Evolutionary conservation across 2,888 invertebrate species (phyloP), one percentile per base, ranked within the genome.

Genomic region (Agriopis marginaria): DNA sequence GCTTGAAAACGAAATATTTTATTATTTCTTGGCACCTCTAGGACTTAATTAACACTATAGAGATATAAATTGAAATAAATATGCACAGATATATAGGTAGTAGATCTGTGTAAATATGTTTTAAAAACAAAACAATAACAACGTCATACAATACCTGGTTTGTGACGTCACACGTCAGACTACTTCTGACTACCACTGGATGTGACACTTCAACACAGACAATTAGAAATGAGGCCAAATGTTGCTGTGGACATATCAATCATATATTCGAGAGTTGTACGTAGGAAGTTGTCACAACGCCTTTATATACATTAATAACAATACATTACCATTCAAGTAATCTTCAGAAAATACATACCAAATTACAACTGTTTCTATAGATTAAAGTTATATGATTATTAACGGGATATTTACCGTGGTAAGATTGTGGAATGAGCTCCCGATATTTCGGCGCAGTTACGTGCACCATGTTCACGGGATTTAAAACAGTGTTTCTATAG

Each of bases 221-320:
- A 10, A 23, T 44, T 44, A 23, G 23, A 17, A 58, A 58, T 32
- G 17, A 59, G 45, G 9, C 4, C 44, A 44, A 59, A 12, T 47
- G 45, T 12, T 59, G 7, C 8, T 8, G 45, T 23, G 4, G 8
- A 0, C n/a, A 23, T 7, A 45, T 45, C 47, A 4, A 47, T 47
- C 58, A 58, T 58, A 45, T 40, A 42, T 0, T 11, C 5, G 10
- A 42, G 23, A 59, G 17, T 17, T 55, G 39, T 8, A 17, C 42
- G 55, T 42, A 59, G 58, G 45, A 59, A 45, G 45, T 12, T 47
- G 58, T 47, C 58, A 47, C 3, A 45, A 59, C 58, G 23, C 17
- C 45, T 44, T 11, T n/a, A 45, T 11, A 47, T 11, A 47, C 45
- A 45, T 7, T 32, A 3, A n/a, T 12, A 14, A 45, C 47, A 12